phyloP scores from a whole-genome alignment of 2,797 vertebrate species.

The Syngnathus acus region DNA sequence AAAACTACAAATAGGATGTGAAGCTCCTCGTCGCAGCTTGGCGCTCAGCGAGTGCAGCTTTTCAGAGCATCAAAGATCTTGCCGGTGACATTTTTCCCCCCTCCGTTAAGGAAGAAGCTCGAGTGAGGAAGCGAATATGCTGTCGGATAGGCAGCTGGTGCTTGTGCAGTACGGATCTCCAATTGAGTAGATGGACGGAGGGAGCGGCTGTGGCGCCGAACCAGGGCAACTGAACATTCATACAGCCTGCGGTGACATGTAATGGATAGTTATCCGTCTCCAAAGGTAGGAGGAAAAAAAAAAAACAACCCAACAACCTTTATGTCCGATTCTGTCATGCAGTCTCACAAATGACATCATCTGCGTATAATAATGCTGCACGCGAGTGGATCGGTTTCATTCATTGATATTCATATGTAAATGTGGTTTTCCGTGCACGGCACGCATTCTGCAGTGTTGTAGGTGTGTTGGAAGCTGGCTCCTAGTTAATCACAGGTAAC shows the following conservation, averaged over 20 bases:
- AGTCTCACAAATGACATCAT: not conserved
- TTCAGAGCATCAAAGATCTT: conserved; percentile 28
- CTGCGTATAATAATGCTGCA: not conserved
- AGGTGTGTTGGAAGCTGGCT: not conserved
- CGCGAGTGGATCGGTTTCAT: not conserved
- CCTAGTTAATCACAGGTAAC: conserved; percentile 2
- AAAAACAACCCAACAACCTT: no score
- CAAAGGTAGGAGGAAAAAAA: conserved; percentile 44
- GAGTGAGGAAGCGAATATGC: conserved; percentile 34
- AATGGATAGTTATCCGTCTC: conserved; percentile 44
- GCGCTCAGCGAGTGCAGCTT: conserved; percentile 37
- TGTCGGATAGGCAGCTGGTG: conserved; percentile 27
- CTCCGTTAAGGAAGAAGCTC: conserved; percentile 18
- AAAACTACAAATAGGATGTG: conserved; percentile 46
- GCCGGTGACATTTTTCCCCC: conserved; percentile 11
- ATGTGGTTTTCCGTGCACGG: not conserved
- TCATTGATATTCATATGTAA: not conserved
- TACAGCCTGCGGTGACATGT: conserved; percentile 25
- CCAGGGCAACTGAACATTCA: conserved; percentile 10
- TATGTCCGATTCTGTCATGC: not conserved
- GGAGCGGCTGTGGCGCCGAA: conserved; percentile 52
- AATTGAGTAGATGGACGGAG: conserved; percentile 54
- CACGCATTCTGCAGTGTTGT: not conserved
- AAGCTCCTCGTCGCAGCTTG: conserved; percentile 37
- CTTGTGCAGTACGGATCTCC: conserved; percentile 43